Evolutionary conservation across 2,888 invertebrate species (phyloP).

Genomic region (Corbicula japonica): DNA sequence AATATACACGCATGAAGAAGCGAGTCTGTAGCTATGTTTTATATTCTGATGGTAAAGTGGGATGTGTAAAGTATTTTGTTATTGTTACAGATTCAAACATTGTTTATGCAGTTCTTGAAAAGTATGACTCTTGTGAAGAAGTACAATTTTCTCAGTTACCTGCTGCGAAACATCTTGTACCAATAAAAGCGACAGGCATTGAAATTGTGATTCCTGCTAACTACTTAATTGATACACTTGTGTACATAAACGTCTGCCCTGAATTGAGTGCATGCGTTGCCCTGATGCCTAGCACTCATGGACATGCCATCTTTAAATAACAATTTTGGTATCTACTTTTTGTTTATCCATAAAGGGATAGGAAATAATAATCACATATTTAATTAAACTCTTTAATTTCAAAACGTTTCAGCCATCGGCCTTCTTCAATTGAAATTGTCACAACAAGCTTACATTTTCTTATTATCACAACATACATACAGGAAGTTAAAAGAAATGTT

Average conservation of each 20-base stretch:
- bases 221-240: conserved; percentile 34
- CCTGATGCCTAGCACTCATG: conserved; percentile 44
- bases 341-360: too few species aligned
- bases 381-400: too few species aligned
- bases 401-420: too few species aligned
- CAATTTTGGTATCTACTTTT: too few species aligned
- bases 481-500: too few species aligned
- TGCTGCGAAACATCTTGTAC: conserved; percentile 44
- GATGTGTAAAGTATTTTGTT: conserved; percentile 42
- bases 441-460: too few species aligned
- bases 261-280: conserved; percentile 34
- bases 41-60: conserved; percentile 37
- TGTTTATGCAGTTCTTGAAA: conserved; percentile 49
- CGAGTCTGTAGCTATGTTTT: conserved; percentile 49
- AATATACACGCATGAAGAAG: conserved; percentile 40
- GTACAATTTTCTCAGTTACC: conserved; percentile 25
- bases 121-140: conserved; percentile 30
- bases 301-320: too few species aligned
- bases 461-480: too few species aligned
- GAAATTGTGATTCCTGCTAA: conserved; percentile 22
- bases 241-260: conserved; percentile 37
- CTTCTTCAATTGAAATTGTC: too few species aligned
- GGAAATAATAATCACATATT: too few species aligned
- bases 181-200: conserved; percentile 30
- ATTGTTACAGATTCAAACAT: conserved; percentile 29